Conservation (phyloP, 2,797 vertebrate species). For the Neosalanx taihuensis region DNA sequence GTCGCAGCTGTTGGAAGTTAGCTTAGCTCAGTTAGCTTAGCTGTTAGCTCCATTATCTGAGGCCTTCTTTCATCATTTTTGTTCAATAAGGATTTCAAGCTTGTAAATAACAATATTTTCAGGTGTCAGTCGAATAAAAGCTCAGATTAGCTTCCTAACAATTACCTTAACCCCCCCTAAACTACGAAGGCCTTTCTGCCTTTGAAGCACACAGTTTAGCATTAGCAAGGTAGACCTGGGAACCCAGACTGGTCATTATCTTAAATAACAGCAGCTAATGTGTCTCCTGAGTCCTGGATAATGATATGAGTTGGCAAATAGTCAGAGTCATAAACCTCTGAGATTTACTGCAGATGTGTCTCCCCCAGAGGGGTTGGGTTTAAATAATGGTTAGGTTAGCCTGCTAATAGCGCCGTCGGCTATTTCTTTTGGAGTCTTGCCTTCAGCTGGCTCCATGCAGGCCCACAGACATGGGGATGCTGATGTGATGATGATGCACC, state of each 20-base stretch:
- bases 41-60: background rate
- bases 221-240: background rate
- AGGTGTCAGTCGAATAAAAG: background rate
- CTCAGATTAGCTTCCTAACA: background rate
- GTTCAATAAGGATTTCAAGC: background rate
- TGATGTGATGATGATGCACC: slow-evolving; percentile 34
- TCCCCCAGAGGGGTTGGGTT: background rate
- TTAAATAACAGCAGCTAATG: background rate
- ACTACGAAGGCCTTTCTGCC: too few relatives aligned
- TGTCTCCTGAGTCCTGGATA: background rate
- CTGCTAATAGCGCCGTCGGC: background rate
- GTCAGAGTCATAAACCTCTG: background rate
- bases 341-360: background rate
- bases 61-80: background rate
- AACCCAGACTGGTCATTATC: background rate
- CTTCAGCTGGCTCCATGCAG: slow-evolving; percentile 34
- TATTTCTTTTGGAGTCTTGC: background rate
- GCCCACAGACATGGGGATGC: background rate
- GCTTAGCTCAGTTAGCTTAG: background rate
- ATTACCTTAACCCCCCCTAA: background rate
- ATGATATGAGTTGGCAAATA: background rate
- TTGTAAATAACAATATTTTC: background rate
- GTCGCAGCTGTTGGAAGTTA: background rate
- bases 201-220: background rate
- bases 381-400: background rate